Base-by-base conservation (phyloP, 2,888 invertebrate genomes). In the Bellardia bayeri region DNA sequence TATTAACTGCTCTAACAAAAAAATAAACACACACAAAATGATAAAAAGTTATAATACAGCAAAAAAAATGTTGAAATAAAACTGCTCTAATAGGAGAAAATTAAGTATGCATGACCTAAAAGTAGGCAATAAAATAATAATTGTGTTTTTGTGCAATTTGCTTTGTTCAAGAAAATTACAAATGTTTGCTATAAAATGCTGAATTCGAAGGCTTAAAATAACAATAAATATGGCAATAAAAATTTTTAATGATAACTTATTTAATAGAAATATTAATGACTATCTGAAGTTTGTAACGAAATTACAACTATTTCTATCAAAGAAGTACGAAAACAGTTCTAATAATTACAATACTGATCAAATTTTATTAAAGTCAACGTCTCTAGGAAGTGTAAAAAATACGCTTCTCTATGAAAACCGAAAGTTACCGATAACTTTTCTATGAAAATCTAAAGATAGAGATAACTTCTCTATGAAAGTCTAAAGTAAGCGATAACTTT, bases 121-220 rank as follows among this genome's bases (percentile, higher is more conserved):
- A 64, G 64, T 66, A 78, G 66, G 56, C 78, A 78, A 78, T 78
- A 56, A 68, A 78, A 63, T 37, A 7, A n/a, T 23, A 56, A 56
- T 23, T 56, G 56, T 56, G 63, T 37, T 37, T 63, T 13, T 37
- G 37, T n/a, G 3, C 8, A 37, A 40, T 63, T 63, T 37, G 63
- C 33, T 61, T 61, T 33, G 4, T 40, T 40, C n/a, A 3, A 63
- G 3, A 37, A 40, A 40, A 37, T n/a, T 40, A 63, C n/a, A n/a
- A 37, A 63, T 63, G 9, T 63, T n/a, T 33, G 61, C 13, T 11
- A 56, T 33, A 33, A 14, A 14, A 30, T n/a, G 2, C 8, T 4
- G 8, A 23, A 11, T 23, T 1, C 30, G 9, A 56, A 23, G 6
- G 9, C 9, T 30, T 40, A 40, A 8, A 63, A 63, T n/a, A 40